Percentiles rank a stretch among this genome's conserved stretches.
phyloP scores from a whole-genome alignment of 2,113 vertebrate species.

The Rattus rattus region DNA sequence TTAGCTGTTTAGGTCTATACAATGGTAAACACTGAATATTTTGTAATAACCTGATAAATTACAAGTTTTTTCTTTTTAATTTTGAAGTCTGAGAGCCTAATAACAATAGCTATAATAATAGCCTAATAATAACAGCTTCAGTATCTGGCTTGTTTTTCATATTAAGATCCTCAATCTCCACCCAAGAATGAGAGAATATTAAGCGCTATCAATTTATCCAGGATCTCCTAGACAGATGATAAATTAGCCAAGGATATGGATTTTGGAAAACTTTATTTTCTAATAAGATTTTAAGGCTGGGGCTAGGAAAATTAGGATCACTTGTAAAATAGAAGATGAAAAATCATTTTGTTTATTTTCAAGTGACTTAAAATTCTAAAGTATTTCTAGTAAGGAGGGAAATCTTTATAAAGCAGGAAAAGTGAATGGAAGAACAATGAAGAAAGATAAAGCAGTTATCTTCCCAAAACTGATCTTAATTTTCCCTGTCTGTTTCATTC shows the following conservation, averaged over 20 bases:
- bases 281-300: constrained; percentile 35
- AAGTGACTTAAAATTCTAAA: constrained; percentile 56
- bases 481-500: constrained; percentile 14
- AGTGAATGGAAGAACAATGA: constrained; percentile 38
- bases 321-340: neutral
- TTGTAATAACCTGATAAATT: constrained; percentile 50
- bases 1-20: constrained; percentile 18
- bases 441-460: neutral
- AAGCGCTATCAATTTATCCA: constrained; percentile 61
- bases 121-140: neutral
- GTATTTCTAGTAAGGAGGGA: constrained; percentile 39
- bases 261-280: constrained; percentile 57
- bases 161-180: constrained; percentile 63
- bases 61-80: constrained; percentile 51
- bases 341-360: constrained; percentile 49
- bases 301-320: constrained; percentile 49
- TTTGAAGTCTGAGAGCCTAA: constrained; percentile 14
- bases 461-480: too few relatives aligned
- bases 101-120: neutral
- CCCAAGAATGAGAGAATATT: constrained; percentile 64
- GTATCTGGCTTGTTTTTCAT: constrained; percentile 52
- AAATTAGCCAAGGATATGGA: constrained; percentile 30
- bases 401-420: constrained; percentile 55
- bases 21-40: constrained; percentile 51
- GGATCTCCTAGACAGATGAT: constrained; percentile 36